phyloP scores from a whole-genome alignment of 2,113 vertebrate species.

The Tenebrosternarchus preto region DNA sequence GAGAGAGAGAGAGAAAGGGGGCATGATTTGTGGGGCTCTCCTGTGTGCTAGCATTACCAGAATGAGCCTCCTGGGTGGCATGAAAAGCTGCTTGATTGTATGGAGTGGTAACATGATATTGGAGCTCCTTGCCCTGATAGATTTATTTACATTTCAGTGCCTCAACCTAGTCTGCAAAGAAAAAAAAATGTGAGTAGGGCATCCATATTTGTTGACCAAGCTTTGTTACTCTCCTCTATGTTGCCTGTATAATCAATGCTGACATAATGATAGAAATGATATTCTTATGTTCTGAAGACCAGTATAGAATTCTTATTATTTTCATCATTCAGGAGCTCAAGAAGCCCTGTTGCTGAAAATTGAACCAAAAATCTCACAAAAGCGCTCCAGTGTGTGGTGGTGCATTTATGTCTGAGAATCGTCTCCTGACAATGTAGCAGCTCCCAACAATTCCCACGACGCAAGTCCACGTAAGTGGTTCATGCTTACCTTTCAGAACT shows the following conservation, averaged over 20 bases:
- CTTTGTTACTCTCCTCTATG: constrained; percentile 32
- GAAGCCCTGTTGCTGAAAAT: constrained; percentile 18
- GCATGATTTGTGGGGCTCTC: constrained; percentile 75
- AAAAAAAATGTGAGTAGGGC: constrained; percentile 47
- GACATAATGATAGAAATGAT: too few species aligned
- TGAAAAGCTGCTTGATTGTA: constrained; percentile 77
- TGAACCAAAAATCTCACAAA: too few species aligned
- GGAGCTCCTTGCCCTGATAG: constrained; percentile 67
- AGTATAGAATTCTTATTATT: constrained; percentile 44
- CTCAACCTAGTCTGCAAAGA: constrained; percentile 61
- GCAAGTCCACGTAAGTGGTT: too few species aligned
- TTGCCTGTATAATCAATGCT: not conserved
- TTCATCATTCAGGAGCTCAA: too few species aligned
- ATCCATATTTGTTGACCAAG: constrained; percentile 70
- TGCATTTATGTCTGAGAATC: too few species aligned
- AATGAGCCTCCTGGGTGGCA: constrained; percentile 77
- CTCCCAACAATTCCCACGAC: too few species aligned
- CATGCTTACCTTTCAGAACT: too few species aligned
- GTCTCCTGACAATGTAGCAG: too few species aligned
- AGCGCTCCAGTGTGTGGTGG: too few species aligned
- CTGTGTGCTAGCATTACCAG: constrained; percentile 73
- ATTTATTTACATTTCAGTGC: constrained; percentile 81
- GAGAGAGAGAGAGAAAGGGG: constrained; percentile 41
- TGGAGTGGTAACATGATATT: constrained; percentile 76
- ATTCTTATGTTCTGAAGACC: constrained; percentile 1